Evolutionary conservation across 53 echinoderm and acorn worm species (phyloP), one percentile per base, ranked within the genome.

Genomic region (Patiria pectinifera): DNA sequence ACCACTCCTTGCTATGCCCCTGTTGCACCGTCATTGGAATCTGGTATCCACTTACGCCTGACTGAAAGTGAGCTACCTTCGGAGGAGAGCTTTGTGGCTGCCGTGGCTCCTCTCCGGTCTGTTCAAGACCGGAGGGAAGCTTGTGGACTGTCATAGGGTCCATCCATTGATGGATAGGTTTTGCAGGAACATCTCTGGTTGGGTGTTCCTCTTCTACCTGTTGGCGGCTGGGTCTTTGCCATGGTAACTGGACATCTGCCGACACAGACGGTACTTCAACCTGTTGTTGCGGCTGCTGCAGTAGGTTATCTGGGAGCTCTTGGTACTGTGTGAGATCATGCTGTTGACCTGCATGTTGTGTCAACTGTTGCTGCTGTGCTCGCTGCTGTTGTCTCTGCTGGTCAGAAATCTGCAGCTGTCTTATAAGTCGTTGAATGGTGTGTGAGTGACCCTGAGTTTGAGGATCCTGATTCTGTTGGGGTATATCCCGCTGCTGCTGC

Each of bases 291-390:
- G 45, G 79, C n/a, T 62, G 60, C 62, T n/a, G 78, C 60, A 43
- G 79, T 12, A 79, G 89, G 18, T 89, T 49, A 26, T 89, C 45
- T 4, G 78, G 89, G 21, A 79, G 79, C 2, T 89, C 62, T 6
- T 48, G 62, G 21, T 89, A 79, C 62, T 78, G 89, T 15, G 86
- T 75, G 22, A 75, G 48, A 53, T 86, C 75, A 71, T 63, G 66
- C 86, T 86, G 87, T 59, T 87, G 87, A 58, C 15, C 78, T 93
- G 86, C 70, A 5, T 85, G 93, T 76, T 96, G 95, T 61, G 93
- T 80, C 2, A 94, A 85, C 45, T 95, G 86, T 85, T 95, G 94
- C 76, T 96, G 95, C 74, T 93, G 91, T 71, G 79, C 48, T 70
- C 24, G 85, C 72, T 76, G 70, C 26, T 45, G 61, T 21, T 62